phyloP scores from a whole-genome alignment of 2,797 vertebrate genomes.

The Manis javanica region DNA sequence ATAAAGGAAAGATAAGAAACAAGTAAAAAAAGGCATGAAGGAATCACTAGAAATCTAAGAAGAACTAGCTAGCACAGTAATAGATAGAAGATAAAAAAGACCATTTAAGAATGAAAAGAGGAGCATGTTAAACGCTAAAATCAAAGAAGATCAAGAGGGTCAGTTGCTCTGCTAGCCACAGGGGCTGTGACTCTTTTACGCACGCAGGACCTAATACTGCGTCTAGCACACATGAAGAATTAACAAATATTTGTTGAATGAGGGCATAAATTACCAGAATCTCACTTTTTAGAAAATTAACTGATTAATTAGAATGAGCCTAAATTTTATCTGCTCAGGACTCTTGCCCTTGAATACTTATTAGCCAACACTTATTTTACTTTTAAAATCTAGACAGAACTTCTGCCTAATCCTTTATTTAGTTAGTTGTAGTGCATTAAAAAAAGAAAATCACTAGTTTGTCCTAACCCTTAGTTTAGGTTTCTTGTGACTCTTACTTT shows the following conservation, averaged over 20 bases:
- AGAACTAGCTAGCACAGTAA: neutral
- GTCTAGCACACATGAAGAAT: neutral
- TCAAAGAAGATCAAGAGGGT: neutral
- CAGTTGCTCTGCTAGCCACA: neutral
- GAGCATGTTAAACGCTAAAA: neutral
- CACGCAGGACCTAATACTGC: neutral
- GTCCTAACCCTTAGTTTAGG: neutral
- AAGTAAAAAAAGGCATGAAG: neutral
- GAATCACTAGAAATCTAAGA: neutral
- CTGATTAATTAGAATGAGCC: neutral
- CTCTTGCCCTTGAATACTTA: neutral
- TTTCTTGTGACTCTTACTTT: neutral
- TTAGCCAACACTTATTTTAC: neutral
- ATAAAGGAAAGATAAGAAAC: neutral
- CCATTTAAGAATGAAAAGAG: neutral
- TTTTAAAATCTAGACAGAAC: slow-evolving; percentile 5
- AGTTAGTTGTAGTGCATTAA: neutral
- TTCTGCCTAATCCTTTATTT: neutral
- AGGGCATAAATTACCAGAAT: neutral
- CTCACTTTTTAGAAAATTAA: slow-evolving; percentile 15
- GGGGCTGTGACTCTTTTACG: neutral
- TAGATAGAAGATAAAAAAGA: neutral
- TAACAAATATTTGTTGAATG: neutral
- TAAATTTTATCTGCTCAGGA: neutral
- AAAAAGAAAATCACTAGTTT: neutral